Evolutionary conservation across 2,113 vertebrate genomes (phyloP).

Genomic region (Aptenodytes patagonicus): DNA sequence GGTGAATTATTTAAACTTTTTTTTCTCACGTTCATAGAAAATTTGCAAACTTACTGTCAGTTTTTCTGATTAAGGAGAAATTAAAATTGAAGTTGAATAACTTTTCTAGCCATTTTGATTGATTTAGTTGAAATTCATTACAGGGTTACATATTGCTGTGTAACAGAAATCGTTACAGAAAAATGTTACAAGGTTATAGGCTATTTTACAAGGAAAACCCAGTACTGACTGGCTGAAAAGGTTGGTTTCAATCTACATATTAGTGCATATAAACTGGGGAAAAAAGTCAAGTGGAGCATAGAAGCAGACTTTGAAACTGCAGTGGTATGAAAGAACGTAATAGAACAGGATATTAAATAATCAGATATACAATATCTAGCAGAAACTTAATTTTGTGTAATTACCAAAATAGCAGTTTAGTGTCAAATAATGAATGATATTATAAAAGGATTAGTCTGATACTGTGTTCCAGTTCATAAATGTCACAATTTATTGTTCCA

Average conservation of each 20-base stretch:
- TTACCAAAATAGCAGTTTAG: neutral
- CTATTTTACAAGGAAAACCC: neutral
- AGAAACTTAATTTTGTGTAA: neutral
- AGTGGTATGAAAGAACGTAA: neutral
- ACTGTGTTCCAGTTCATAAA: constrained; percentile 10
- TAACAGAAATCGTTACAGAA: neutral
- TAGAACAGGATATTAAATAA: constrained; percentile 14
- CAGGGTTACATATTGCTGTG: neutral
- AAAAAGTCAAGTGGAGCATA: neutral
- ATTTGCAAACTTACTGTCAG: neutral
- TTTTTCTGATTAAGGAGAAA: neutral
- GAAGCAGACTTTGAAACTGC: neutral
- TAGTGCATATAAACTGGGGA: neutral
- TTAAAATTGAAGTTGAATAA: neutral
- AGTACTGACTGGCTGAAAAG: neutral
- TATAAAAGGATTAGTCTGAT: neutral
- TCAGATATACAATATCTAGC: neutral
- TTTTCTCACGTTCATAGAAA: neutral
- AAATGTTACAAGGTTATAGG: neutral
- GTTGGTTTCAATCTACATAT: neutral
- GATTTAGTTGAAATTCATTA: neutral
- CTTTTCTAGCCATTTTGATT: neutral
- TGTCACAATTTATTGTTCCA: neutral
- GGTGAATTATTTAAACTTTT: neutral
- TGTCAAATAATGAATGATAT: neutral